Evolutionary conservation across 2,797 vertebrate species (phyloP), one percentile per base, ranked within the genome.

Genomic region (Spinus olivaceus): DNA sequence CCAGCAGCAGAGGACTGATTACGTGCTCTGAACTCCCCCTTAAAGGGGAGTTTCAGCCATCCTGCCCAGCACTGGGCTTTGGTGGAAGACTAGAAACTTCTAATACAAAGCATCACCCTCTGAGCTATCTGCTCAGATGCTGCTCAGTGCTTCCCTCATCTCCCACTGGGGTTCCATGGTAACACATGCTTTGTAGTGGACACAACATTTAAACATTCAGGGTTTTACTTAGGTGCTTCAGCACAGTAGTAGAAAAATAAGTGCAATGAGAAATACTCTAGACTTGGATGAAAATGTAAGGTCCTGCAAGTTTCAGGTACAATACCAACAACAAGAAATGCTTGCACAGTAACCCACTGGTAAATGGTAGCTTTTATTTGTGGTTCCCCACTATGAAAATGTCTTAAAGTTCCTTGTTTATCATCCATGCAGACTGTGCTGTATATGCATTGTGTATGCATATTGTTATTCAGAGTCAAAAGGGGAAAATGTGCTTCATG

Each of bases 291-390:
- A 82, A 90, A 85, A 77, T 42, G 10, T 21, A 53, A 56, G 42
- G 21, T 78, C 71, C 69, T 95, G n/a, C 2, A 13, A 37, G 72
- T 81, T 93, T 83, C 51, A 81, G 27, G 39, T 90, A 37, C 13
- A 21, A 6, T 35, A 32, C 18, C 33, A 65, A 4, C 6, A 30
- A n/a, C 12, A 7, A 8, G 66, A 85, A 94, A 71, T 32, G 19
- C 47, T 74, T 92, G 54, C 64, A 53, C n/a, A 22, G 9, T 70
- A 71, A 57, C 51, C 42, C 33, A 60, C 60, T 67, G 81, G 50
- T 71, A 94, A 94, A 92, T 87, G 49, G 65, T 37, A 56, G 49
- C 35, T 84, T 94, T 94, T 61, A 57, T 63, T 85, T 92, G 67
- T 72, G 20, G 9, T 83, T 95, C 49, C 56, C 11, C 59, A 21